Conservation (phyloP, 2,888 invertebrate genomes). For the Troides aeacus region DNA sequence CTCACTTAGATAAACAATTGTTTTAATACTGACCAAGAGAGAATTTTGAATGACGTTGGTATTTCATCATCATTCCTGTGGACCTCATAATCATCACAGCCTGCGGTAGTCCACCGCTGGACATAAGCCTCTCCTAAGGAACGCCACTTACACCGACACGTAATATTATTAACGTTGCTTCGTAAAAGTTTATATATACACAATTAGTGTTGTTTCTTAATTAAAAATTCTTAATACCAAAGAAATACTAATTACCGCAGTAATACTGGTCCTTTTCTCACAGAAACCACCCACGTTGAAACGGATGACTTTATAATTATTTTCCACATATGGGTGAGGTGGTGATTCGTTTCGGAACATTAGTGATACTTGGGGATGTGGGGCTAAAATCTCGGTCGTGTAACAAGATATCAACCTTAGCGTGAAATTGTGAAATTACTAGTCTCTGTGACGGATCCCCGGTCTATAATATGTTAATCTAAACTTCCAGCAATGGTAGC, state of each 20-base stretch:
- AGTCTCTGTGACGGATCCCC: conserved; percentile 45
- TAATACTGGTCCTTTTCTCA: conserved; percentile 53
- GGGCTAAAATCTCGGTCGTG: conserved; percentile 60
- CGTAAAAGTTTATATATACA: too few species aligned
- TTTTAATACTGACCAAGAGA: conserved; percentile 59
- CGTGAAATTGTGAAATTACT: conserved; percentile 78
- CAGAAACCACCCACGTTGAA: conserved; percentile 50
- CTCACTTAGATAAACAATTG: conserved; percentile 56
- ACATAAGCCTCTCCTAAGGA: too few species aligned
- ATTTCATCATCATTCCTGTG: background rate
- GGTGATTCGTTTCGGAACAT: conserved; percentile 69
- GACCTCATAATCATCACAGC: too few species aligned
- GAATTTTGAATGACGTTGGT: conserved; percentile 36
- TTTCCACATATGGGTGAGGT: conserved; percentile 64
- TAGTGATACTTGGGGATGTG: conserved; percentile 61
- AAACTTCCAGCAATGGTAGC: background rate
- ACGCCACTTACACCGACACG: too few species aligned
- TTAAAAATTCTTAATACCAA: conserved; percentile 33
- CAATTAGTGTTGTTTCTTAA: background rate
- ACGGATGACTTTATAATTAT: conserved; percentile 70
- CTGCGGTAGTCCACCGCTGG: too few species aligned
- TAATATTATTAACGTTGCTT: too few species aligned
- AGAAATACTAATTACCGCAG: conserved; percentile 50
- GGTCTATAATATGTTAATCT: conserved; percentile 6
- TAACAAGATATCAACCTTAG: conserved; percentile 71